Evolutionary conservation across 1,140 invertebrate genomes (phyloP).

Genomic region (Mactra quadrangularis): DNA sequence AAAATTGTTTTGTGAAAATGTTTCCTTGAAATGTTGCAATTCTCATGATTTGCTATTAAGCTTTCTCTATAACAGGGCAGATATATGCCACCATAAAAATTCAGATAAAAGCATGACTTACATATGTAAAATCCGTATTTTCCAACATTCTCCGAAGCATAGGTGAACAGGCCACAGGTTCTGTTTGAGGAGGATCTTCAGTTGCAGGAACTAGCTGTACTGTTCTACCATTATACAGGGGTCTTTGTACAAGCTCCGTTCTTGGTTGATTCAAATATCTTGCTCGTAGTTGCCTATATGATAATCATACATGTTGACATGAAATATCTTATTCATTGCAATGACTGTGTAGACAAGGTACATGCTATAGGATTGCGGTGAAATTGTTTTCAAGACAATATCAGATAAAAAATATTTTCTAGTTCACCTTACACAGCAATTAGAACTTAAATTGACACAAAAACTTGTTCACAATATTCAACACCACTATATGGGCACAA

Average conservation of each 20-base stretch:
- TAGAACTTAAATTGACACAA: too few relatives aligned
- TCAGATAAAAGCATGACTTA: background rate
- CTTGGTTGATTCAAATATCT: conserved; percentile 12
- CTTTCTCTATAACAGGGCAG: too few relatives aligned
- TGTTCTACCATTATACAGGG: background rate
- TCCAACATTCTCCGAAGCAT: conserved; percentile 43
- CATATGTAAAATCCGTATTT: conserved; percentile 26
- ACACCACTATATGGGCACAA: too few relatives aligned
- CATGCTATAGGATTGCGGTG: too few relatives aligned
- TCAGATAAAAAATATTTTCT: too few relatives aligned
- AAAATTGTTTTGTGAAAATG: too few relatives aligned
- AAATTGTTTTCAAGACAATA: background rate
- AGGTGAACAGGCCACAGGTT: conserved; percentile 15
- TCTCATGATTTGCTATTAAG: too few relatives aligned
- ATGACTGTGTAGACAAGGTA: background rate
- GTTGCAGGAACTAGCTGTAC: background rate
- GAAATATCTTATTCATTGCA: background rate
- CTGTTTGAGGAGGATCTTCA: background rate
- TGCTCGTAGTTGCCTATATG: background rate
- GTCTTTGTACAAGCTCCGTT: background rate
- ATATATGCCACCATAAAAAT: too few relatives aligned
- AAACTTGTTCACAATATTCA: too few relatives aligned
- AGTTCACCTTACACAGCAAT: too few relatives aligned
- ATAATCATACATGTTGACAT: background rate
- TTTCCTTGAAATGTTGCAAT: too few relatives aligned